Base-by-base conservation (phyloP, 2,113 vertebrate species). In the Oreochromis spilurus region DNA sequence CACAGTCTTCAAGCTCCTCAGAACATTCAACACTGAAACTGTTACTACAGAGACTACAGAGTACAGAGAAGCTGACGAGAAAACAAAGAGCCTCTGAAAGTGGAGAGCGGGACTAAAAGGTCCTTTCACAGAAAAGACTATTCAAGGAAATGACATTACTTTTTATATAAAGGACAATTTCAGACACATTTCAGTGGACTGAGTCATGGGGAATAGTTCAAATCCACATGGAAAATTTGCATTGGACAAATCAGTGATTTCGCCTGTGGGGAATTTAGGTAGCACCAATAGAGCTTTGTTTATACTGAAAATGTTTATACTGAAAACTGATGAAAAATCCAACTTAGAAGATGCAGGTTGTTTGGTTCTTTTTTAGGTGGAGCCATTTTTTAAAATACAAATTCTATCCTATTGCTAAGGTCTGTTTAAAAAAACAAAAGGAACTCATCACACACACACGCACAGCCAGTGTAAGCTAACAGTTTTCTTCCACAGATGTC, bases 391-490 rank as follows among this genome's bases (percentile, higher is more conserved):
- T 60, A 11, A 83, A 57, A 79, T 84, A 53, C 40, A 83, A 89
- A 58, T 72, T 86, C 80, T 91, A 90, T 87, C 43, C 80, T 92
- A 81, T 89, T 79, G 72, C 89, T 86, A 88, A 65, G 78, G 72
- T 91, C 80, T 62, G 53, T 75, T 87, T 87, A 16, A 91, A 88
- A 90, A 81, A 92, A n/a, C n/a, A n/a, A n/a, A 81, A 90, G 91
- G 91, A 17, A 90, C 85, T 88, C 86, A 31, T 58, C 34, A 89
- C 21, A 84, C 45, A 36, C 52, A 85, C 34, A 89, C 26, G 87
- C n/a, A 45, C 14, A 78, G 89, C 85, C 88, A 92, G 83, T 82
- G 67, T 92, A 94, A 94, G 93, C 91, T 93, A 94, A 90, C 13
- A 45, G 54, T 80, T 92, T 84, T 79, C 40, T 17, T 79, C 67